Base-by-base conservation (phyloP, 2,797 vertebrate species). In the Tragelaphus eurycerus region DNA sequence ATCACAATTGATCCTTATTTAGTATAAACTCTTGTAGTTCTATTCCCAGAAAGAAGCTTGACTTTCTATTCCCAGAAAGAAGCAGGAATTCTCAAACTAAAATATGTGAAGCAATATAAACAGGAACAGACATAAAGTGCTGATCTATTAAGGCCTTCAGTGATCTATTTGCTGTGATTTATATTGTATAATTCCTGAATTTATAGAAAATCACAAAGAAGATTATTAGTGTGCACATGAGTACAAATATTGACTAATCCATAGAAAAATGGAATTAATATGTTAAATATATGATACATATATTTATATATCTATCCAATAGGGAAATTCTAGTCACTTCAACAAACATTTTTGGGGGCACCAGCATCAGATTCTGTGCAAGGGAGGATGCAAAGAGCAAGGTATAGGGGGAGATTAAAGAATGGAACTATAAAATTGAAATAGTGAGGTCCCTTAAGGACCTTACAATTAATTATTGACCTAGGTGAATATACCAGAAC, bases 31-130 rank as follows among this genome's bases (percentile, higher is more conserved):
- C 90, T 92, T 17, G 0, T 13, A 17, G 19, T 82, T 93, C 83
- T 90, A 89, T 97, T 95, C 86, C 95, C 90, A 96, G 95, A 97
- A 97, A 96, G 89, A 94, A 91, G 6, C 76, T 82, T 81, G 74
- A 55, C 90, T 93, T 82, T 94, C 74, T 90, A 91, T 97, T 95
- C 86, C 95, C 90, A 97, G 95, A 97, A 97, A 96, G 89, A 94
- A 82, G 90, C 89, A 91, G 86, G 46, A 94, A 96, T 96, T 97
- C 25, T 96, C 55, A 94, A 94, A 89, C 71, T 92, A 84, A 97
- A 97, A 96, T 85, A 89, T 90, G 67, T 27, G 17, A 82, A 94
- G 59, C 34, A 89, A 29, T 82, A 86, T 92, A 83, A 96, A 76
- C 57, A 96, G 52, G 31, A 96, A 85, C 3, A 87, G 76, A 82